Base-by-base conservation (phyloP, 2,888 invertebrate genomes). In the Nemapogon koenigi region DNA sequence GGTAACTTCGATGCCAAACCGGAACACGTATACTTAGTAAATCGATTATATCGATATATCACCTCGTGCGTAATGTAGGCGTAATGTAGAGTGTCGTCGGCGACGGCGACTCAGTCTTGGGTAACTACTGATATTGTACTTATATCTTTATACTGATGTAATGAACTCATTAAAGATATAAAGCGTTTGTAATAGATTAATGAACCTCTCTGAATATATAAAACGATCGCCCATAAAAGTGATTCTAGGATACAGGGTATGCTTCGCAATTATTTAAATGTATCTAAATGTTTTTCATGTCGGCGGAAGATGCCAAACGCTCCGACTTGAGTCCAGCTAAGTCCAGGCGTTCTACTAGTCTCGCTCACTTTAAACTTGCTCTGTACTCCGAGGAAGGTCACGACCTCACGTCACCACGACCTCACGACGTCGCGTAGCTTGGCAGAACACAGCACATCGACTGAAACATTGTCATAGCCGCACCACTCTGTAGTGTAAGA, bases 221-320 rank as follows among this genome's bases (percentile, higher is more conserved):
- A 71, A 66, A 69, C 68, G 63, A 79, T 76, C 72, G 81, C 82
- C 83, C 82, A 81, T 82, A 81, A 83, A 80, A 83, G 87, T 87
- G 87, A 87, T 86, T 86, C 83, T 89, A 90, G 90, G 90, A 90
- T 90, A 91, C 91, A 91, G 91, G 91, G 91, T 91, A 91, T 88
- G 89, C 89, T 89, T 90, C 89, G 89, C 89, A 89, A 89, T 89
- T 90, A 88, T 88, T 88, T 88, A 84, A 83, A 84, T 83, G 83
- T 85, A 66, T 76, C 75, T 73, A 83, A 82, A 80, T 70, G 69
- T 79, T 78, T 69, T 67, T 71, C 70, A 68, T 62, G 64, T 69
- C 64, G 73, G 70, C 76, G 71, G 64, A 52, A 59, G 51, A 62
- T 58, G 67, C 67, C 70, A 52, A 51, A 56, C 51, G 59, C 52